Percentiles rank a stretch among this genome's conserved stretches.
These are phyloP conservation scores for Diglossa cyanea DNA, from an alignment of 2,797 vertebrate genomes.

Conservation along the genomic window DNA sequence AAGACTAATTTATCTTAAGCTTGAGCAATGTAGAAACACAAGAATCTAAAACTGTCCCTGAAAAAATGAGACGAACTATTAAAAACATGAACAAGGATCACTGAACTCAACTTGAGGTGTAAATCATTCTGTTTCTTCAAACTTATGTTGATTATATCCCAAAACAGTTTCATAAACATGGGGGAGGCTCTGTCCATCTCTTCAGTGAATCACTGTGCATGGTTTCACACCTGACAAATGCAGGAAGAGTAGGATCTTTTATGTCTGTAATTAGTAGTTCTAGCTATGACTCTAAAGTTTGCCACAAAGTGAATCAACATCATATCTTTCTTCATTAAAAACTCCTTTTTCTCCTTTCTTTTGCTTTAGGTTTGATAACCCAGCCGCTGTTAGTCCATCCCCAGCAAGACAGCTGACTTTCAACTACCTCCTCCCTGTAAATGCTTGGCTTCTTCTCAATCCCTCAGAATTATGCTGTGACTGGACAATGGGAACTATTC, in stretches of 20 bases:
- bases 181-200: not conserved
- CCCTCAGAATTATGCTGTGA: slow-evolving; percentile 97
- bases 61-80: not conserved
- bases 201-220: not conserved
- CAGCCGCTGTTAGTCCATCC: slow-evolving; percentile 93
- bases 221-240: not conserved
- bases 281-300: not conserved
- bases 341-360: not conserved
- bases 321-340: not conserved
- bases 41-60: not conserved
- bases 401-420: slow-evolving; percentile 93
- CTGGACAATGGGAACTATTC: slow-evolving; percentile 99
- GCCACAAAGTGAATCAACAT: not conserved
- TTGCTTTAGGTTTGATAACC: slow-evolving; percentile 92
- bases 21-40: not conserved
- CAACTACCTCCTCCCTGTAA: slow-evolving; percentile 96
- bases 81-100: not conserved
- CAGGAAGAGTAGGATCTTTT: not conserved
- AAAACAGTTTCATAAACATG: not conserved
- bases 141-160: not conserved
- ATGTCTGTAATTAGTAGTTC: not conserved
- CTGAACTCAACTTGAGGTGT: not conserved
- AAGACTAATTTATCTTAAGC: not conserved
- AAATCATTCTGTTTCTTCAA: not conserved
- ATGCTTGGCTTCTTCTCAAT: slow-evolving; percentile 94